Evolutionary conservation across 1,140 invertebrate genomes (phyloP).

Genomic region (Aphelenchoides avenae): DNA sequence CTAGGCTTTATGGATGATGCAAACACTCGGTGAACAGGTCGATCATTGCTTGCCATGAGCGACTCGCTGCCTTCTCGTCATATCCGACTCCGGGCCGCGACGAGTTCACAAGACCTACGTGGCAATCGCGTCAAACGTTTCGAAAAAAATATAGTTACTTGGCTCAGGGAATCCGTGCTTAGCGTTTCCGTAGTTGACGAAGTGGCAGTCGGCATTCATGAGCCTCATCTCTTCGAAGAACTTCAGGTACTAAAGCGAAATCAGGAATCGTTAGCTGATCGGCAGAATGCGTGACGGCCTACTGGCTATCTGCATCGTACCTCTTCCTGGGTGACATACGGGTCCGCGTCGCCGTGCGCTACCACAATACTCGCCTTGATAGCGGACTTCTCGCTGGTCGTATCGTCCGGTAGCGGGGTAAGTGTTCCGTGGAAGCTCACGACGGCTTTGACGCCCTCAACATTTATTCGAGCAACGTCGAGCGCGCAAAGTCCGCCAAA

Average conservation of each 20-base stretch:
- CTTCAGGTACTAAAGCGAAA: slow-evolving; percentile 12
- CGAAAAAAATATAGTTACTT: slow-evolving; percentile 13
- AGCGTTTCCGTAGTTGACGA: slow-evolving; percentile 40
- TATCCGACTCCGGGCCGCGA: slow-evolving; percentile 25
- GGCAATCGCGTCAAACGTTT: slow-evolving; percentile 5
- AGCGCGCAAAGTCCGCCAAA: slow-evolving; percentile 52
- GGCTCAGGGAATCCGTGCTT: slow-evolving; percentile 46
- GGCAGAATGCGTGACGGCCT: too few relatives aligned
- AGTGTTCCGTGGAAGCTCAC: slow-evolving; percentile 53
- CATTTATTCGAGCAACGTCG: slow-evolving; percentile 45
- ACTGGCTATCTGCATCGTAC: too few relatives aligned
- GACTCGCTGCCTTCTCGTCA: slow-evolving; percentile 11
- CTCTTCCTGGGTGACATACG: slow-evolving; percentile 20
- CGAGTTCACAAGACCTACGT: slow-evolving; percentile 7
- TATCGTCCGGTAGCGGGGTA: slow-evolving; percentile 31
- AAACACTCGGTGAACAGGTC: slow-evolving; percentile 24
- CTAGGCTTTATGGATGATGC: too few relatives aligned
- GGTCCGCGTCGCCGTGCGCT: slow-evolving; percentile 49
- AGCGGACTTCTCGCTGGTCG: slow-evolving; percentile 20
- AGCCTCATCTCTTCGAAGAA: slow-evolving; percentile 44
- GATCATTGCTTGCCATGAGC: slow-evolving; percentile 27
- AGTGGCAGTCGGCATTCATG: slow-evolving; percentile 48
- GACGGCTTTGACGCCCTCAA: slow-evolving; percentile 39
- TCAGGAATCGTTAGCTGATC: too few relatives aligned
- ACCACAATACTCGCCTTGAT: slow-evolving; percentile 40